Evolutionary conservation across 2,888 invertebrate species (phyloP).

Genomic region (Dicyrtomina minuta): DNA sequence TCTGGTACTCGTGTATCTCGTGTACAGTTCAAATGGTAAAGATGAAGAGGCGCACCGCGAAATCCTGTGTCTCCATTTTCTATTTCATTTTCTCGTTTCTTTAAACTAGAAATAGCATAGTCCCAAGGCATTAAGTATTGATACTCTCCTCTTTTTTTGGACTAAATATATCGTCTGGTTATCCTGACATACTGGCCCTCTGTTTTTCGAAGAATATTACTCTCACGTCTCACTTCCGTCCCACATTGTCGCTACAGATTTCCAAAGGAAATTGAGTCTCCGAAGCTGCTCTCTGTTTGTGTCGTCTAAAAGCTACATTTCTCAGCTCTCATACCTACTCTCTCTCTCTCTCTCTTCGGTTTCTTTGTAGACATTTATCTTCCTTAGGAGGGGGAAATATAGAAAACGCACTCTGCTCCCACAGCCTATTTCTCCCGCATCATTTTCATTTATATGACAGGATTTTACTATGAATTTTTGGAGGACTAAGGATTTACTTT

Average conservation of each 20-base stretch:
- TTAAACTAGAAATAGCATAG: not conserved
- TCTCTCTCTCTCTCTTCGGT: not conserved
- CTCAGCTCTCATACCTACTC: no score
- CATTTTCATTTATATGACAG: no score
- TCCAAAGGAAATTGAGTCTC: constrained; percentile 20
- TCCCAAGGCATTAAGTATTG: constrained; percentile 2
- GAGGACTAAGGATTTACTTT: not conserved
- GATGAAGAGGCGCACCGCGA: constrained; percentile 15
- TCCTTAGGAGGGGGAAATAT: no score
- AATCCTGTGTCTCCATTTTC: constrained; percentile 20
- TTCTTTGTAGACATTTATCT: no score
- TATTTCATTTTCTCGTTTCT: constrained; percentile 14
- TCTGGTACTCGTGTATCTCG: no score
- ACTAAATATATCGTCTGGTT: not conserved
- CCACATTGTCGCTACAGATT: constrained; percentile 8
- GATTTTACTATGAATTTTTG: no score
- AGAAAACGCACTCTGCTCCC: no score
- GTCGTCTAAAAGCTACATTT: not conserved
- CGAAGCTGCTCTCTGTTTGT: not conserved
- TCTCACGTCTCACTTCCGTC: constrained; percentile 23
- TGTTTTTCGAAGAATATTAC: constrained; percentile 1
- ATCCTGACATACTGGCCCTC: not conserved
- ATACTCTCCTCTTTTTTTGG: not conserved
- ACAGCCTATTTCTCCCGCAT: no score
- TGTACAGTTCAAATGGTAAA: constrained; percentile 6